Conservation (phyloP, 2,888 invertebrate genomes). For the Acleris cristana region DNA sequence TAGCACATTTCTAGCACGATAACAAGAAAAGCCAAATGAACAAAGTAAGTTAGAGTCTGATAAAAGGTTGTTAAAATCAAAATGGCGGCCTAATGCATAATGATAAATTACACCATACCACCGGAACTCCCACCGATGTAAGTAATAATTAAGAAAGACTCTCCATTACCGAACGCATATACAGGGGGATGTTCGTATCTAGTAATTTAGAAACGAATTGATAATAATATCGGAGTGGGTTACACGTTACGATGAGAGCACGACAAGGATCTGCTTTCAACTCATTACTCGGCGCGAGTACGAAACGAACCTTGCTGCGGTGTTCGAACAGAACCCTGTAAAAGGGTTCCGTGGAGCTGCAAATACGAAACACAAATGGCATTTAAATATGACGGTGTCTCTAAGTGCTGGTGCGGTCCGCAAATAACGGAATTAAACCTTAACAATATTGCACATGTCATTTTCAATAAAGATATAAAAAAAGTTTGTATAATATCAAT, state of each 20-base stretch:
- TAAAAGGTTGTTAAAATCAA: too few species aligned
- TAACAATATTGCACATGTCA: too few species aligned
- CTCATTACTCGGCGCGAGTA: slow-evolving; percentile 38
- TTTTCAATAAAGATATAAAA: too few species aligned
- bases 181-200: background rate
- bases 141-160: slow-evolving; percentile 2
- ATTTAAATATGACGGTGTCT: slow-evolving; percentile 18
- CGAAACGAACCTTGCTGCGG: slow-evolving; percentile 32
- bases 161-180: background rate
- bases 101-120: too few species aligned
- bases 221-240: slow-evolving; percentile 32
- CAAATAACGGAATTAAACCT: too few species aligned
- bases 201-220: slow-evolving; percentile 33
- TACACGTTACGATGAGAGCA: slow-evolving; percentile 37
- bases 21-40: too few species aligned
- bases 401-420: slow-evolving; percentile 1
- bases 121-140: background rate
- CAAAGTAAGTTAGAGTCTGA: too few species aligned
- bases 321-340: slow-evolving; percentile 29
- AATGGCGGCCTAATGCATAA: too few species aligned
- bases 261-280: slow-evolving; percentile 43
- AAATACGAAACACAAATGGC: slow-evolving; percentile 19
- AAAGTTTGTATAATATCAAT: too few species aligned
- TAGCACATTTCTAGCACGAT: too few species aligned
- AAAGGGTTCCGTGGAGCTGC: slow-evolving; percentile 24